These are phyloP conservation scores for Catagonus wagneri DNA, from an alignment of 2,113 vertebrate species.

Conservation along the genomic window DNA sequence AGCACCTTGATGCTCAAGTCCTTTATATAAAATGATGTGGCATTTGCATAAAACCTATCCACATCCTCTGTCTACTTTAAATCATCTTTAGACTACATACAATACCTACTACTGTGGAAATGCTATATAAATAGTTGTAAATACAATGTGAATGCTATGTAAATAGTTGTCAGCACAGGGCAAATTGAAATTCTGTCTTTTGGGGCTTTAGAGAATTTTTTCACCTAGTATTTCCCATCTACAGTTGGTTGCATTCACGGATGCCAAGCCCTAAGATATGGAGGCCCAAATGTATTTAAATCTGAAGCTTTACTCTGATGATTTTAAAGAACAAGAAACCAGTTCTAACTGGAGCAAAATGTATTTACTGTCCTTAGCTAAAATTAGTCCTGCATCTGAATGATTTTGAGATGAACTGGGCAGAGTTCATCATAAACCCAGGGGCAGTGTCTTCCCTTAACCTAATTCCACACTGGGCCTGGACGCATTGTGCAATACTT, in stretches of 20 bases:
- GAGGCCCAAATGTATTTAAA: neutral
- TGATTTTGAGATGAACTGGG: neutral
- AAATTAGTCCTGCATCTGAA: neutral
- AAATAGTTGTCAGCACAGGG: neutral
- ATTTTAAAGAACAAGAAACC: neutral
- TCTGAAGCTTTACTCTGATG: slow-evolving; percentile 6
- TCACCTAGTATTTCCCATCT: neutral
- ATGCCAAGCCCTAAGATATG: neutral
- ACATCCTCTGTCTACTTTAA: neutral
- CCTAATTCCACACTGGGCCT: neutral
- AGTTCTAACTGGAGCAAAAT: slow-evolving; percentile 17
- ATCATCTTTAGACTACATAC: neutral
- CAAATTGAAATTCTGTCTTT: neutral
- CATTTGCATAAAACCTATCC: neutral
- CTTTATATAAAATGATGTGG: neutral
- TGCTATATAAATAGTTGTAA: neutral
- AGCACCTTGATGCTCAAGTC: neutral
- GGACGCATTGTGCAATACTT: neutral
- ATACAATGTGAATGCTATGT: neutral
- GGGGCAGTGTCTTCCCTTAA: neutral
- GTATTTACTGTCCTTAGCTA: neutral
- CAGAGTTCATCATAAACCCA: neutral
- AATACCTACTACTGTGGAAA: neutral
- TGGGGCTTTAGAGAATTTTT: neutral
- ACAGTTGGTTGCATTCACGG: neutral